These are phyloP conservation scores for Boloria euphrosyne DNA, from an alignment of 2,888 invertebrate species.

Conservation along the genomic window DNA sequence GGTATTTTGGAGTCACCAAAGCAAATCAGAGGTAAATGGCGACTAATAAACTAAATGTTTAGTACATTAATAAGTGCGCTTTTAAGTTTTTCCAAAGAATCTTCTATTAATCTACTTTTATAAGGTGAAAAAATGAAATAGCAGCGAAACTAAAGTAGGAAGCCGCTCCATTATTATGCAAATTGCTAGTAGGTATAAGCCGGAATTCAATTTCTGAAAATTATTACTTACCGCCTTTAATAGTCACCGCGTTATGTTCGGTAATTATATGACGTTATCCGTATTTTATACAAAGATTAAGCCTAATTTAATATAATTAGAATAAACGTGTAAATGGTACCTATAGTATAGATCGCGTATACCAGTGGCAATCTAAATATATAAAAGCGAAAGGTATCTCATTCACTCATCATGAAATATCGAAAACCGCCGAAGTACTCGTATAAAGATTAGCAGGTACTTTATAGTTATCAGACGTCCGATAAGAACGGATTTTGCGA, in stretches of 20 bases:
- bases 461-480: too few species aligned
- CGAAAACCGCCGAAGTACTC: too few species aligned
- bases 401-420: too few species aligned
- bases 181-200: slow-evolving; percentile 65
- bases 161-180: slow-evolving; percentile 49
- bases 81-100: background rate
- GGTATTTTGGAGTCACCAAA: too few species aligned
- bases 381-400: too few species aligned
- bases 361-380: too few species aligned
- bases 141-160: slow-evolving; percentile 47
- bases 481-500: too few species aligned
- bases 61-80: background rate
- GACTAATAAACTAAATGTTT: background rate
- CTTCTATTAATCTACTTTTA: background rate
- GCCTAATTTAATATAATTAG: too few species aligned
- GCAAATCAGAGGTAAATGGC: too few species aligned
- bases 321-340: too few species aligned
- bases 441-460: too few species aligned
- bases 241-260: slow-evolving; percentile 35
- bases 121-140: slow-evolving; percentile 20
- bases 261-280: slow-evolving; percentile 9
- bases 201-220: slow-evolving; percentile 72
- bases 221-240: slow-evolving; percentile 53
- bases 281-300: background rate
- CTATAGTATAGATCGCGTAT: too few species aligned